Conservation (phyloP, 2,797 vertebrate species). For the Oreortyx pictus region DNA sequence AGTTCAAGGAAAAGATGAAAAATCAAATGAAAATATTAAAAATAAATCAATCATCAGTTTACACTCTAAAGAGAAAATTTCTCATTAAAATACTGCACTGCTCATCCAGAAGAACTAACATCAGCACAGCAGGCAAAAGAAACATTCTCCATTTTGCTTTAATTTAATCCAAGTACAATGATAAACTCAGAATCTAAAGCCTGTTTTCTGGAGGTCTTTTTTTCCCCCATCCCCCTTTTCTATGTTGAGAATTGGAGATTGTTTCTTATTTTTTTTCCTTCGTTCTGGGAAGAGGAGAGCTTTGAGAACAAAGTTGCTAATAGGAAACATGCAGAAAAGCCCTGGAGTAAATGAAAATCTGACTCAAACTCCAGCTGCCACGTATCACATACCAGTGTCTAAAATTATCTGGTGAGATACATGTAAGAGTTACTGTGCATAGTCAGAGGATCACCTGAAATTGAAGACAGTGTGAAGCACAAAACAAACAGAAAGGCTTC, state of each 20-base stretch:
- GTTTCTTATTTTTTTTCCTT: conserved; percentile 60
- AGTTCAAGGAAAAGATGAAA: neutral
- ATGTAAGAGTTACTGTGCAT: conserved; percentile 36
- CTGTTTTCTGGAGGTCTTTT: no score
- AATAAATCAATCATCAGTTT: neutral
- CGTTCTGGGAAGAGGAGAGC: conserved; percentile 63
- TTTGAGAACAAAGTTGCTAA: conserved; percentile 82
- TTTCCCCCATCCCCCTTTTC: neutral
- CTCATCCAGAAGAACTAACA: neutral
- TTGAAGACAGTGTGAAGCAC: neutral
- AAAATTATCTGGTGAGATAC: conserved; percentile 66
- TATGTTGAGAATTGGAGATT: conserved; percentile 28
- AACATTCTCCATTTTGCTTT: neutral
- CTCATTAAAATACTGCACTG: neutral
- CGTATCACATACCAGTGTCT: conserved; percentile 87
- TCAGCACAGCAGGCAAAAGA: neutral
- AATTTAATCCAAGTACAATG: neutral
- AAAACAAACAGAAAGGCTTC: conserved; percentile 43
- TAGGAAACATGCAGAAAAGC: conserved; percentile 96
- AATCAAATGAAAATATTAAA: neutral
- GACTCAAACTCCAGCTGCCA: conserved; percentile 88
- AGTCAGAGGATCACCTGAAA: conserved; percentile 48
- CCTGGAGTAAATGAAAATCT: conserved; percentile 85
- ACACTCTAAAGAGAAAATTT: neutral
- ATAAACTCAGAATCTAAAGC: neutral